Evolutionary conservation across 1,140 invertebrate genomes (phyloP), one percentile per base, ranked within the genome.

Genomic region (Drosophila repletoides): DNA sequence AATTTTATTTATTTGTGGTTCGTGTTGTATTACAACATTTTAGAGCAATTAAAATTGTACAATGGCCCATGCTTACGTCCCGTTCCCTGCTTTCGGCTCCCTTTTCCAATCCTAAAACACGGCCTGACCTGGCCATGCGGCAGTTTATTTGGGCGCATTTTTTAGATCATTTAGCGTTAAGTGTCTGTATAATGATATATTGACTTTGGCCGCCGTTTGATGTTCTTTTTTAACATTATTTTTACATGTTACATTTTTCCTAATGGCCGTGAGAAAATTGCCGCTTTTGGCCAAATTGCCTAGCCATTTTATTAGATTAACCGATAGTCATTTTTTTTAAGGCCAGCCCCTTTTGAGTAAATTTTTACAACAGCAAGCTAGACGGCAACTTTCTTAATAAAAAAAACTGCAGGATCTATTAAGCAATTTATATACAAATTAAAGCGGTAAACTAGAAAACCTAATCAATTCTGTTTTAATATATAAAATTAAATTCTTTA

Each of bases 1-100:
- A 86, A 84, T 84, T 84, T 84, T 84, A 86, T 84, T 84, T 84
- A 84, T 84, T 84, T 84, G 80, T 80, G 80, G 75, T 86, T 84
- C 80, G 75, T 84, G 80, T 84, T 84, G 59, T 87, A 86, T 84
- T 84, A 86, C 80, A 84, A 74, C 75, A 65, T 84, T 83, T 83
- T 83, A 83, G 80, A 83, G 79, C 79, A 83, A 83, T 83, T 83
- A 83, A 83, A 83, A 83, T 84, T 86, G 80, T 79, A 84, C 79
- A 80, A 86, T 84, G 72, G 51, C 55, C 53, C 28, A 17, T 55
- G 65, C 29, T 64, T 2, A 14, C 14, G 26, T 15, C 10, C 17
- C 3, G 3, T 28, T 15, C 15, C 7, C 14, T 10, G 9, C n/a
- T 22, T 14, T 5, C 19, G 34, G 10, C 9, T 31, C 7, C n/a